Base-by-base conservation (phyloP, 35 echinoderm and acorn worm genomes). In the Apostichopus californicus region DNA sequence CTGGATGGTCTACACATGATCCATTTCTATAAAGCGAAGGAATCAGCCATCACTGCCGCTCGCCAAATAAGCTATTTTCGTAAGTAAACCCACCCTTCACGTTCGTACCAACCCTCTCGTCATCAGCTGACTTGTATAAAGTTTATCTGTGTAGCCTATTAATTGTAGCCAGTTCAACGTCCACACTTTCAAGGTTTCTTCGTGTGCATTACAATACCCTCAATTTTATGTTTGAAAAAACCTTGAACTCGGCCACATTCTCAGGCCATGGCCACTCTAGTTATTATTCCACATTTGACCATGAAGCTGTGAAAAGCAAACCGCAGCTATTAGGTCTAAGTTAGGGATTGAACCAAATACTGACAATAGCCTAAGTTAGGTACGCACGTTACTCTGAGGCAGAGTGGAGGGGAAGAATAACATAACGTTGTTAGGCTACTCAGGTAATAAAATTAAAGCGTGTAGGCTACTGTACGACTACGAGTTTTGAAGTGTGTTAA, bases 211-310 rank as follows among this genome's bases (percentile, higher is more conserved):
- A 85, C 57, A 85, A 83, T 59, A 85, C 81, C 54, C 81, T 63
- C 54, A 85, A 85, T 58, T 85, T 85, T 85, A 85, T 85, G 81
- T 85, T 85, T 23, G 13, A 7, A 85, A 55, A 59, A 85, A 85
- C 81, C 81, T 85, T 85, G 81, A 85, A 85, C 81, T 85, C 81
- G 54, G 81, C 17, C 81, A 85, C 81, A 85, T 85, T 85, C 81
- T 85, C 81, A 85, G 81, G 81, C 81, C 81, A 85, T 59, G 81
- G 81, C 55, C 81, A 85, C 57, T 21, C 56, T 13, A 6, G 81
- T 85, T 85, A 85, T 85, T 85, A 85, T 85, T 85, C 81, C 58
- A 23, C 4, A 59, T 85, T 85, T 18, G 81, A 58, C 81, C 81
- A 56, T 85, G 81, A 85, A 85, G 22, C 81, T 52, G 81, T 85